Conservation (phyloP, 2,888 invertebrate genomes). For the Pogonocherus hispidulus region DNA sequence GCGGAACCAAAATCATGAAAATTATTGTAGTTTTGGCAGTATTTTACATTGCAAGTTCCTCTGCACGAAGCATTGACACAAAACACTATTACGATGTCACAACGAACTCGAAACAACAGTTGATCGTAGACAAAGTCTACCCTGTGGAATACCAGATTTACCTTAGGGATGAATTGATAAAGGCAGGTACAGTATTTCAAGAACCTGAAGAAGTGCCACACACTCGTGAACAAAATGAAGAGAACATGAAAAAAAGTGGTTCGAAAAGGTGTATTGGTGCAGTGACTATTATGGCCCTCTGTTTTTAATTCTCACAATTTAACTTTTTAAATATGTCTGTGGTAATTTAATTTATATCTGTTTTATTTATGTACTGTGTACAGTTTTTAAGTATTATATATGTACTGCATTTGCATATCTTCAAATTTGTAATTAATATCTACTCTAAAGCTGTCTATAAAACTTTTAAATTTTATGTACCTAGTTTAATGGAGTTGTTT, state of each 20-base stretch:
- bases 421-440: no score
- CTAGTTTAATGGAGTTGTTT: no score
- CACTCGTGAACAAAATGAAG: neutral
- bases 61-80: neutral
- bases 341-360: conserved; percentile 9
- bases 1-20: neutral
- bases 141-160: conserved; percentile 18
- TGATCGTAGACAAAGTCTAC: conserved; percentile 1
- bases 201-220: neutral
- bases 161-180: neutral
- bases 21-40: neutral
- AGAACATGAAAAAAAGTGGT: conserved; percentile 9
- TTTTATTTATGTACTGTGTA: conserved; percentile 34
- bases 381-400: conserved; percentile 29
- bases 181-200: neutral
- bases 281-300: conserved; percentile 49
- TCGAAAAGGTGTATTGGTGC: conserved; percentile 47
- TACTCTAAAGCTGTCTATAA: no score
- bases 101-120: neutral
- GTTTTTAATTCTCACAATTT: conserved; percentile 37
- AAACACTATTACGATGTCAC: conserved; percentile 10
- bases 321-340: conserved; percentile 18
- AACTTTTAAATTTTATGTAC: no score
- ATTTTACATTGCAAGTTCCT: neutral
- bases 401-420: no score